A percentile compares a stretch with the other conserved stretches of the same genome.
Conservation (phyloP, 2,888 invertebrate species). For the Mesorhabditis spiculigera region DNA sequence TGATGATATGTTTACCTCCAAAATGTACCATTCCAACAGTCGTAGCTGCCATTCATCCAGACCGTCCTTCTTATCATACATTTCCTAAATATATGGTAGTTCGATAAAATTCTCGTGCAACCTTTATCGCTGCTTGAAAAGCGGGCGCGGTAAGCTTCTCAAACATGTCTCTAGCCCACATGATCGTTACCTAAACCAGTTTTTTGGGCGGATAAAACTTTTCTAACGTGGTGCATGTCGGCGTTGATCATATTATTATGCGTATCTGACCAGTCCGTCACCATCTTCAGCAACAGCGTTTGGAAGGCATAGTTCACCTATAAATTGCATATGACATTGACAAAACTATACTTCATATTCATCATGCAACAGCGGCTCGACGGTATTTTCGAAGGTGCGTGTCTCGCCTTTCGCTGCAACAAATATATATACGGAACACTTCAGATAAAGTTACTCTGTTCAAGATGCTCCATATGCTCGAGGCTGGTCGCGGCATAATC, state of each 20-base stretch:
- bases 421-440: background rate
- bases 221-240: conserved; percentile 46
- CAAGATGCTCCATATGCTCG: conserved; percentile 50
- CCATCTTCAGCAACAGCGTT: conserved; percentile 54
- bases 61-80: conserved; percentile 43
- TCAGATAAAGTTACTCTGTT: conserved; percentile 27
- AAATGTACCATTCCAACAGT: conserved; percentile 46
- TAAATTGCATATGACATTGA: background rate
- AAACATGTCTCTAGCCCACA: conserved; percentile 51
- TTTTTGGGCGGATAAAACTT: background rate
- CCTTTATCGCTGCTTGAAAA: conserved; percentile 43
- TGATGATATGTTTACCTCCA: conserved; percentile 23
- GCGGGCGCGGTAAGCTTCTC: conserved; percentile 42
- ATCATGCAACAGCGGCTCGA: conserved; percentile 50
- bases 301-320: conserved; percentile 50
- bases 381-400: conserved; percentile 48
- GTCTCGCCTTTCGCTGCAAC: conserved; percentile 27
- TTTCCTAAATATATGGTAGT: conserved; percentile 20
- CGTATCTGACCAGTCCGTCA: conserved; percentile 57
- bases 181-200: conserved; percentile 46
- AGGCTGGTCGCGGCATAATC: conserved; percentile 54
- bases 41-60: conserved; percentile 48
- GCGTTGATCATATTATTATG: conserved; percentile 43
- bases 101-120: conserved; percentile 9
- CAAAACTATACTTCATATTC: conserved; percentile 38